A percentile compares a stretch with the other conserved stretches of the same genome.
phyloP scores from a whole-genome alignment of 2,888 invertebrate genomes.

The Calliphora vomitoria region DNA sequence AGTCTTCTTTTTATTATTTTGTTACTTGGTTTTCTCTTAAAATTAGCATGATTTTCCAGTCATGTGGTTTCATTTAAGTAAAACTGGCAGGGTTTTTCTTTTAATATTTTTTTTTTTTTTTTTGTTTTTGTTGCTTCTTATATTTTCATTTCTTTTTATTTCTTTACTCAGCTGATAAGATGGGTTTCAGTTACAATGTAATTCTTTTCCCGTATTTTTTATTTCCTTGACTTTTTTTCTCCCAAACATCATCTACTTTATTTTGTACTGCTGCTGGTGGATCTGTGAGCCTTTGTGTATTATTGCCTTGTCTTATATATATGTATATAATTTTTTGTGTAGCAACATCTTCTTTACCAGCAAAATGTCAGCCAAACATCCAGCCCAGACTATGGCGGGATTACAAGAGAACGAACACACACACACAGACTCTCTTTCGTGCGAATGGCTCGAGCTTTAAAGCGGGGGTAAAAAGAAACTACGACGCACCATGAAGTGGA shows the following conservation, averaged over 20 bases:
- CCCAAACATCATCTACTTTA: slow-evolving; percentile 6
- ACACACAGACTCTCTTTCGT: slow-evolving; percentile 6
- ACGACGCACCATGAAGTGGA: slow-evolving; percentile 50
- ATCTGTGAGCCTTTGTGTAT: slow-evolving; percentile 21
- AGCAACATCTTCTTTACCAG: slow-evolving; percentile 15
- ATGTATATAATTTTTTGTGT: slow-evolving; percentile 5
- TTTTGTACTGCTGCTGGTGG: slow-evolving; percentile 24
- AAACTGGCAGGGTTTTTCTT: slow-evolving; percentile 58
- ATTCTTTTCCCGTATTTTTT: not conserved
- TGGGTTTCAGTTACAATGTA: slow-evolving; percentile 59
- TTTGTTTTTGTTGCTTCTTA: not conserved
- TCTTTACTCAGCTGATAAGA: slow-evolving; percentile 30
- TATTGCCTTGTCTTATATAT: slow-evolving; percentile 46
- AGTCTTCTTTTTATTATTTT: slow-evolving; percentile 8
- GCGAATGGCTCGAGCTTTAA: not conserved
- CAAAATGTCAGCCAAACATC: slow-evolving; percentile 62
- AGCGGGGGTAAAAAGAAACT: not conserved
- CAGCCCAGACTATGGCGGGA: slow-evolving; percentile 58
- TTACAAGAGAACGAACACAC: slow-evolving; percentile 45
- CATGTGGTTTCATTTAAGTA: slow-evolving; percentile 73
- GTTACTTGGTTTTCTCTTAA: slow-evolving; percentile 48
- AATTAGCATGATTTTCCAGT: slow-evolving; percentile 73
- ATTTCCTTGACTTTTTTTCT: slow-evolving; percentile 2
- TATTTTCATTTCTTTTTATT: slow-evolving; percentile 18
- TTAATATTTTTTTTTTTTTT: not conserved